Conservation (phyloP, 2,888 invertebrate species). For the Drosophila kuntzei region DNA sequence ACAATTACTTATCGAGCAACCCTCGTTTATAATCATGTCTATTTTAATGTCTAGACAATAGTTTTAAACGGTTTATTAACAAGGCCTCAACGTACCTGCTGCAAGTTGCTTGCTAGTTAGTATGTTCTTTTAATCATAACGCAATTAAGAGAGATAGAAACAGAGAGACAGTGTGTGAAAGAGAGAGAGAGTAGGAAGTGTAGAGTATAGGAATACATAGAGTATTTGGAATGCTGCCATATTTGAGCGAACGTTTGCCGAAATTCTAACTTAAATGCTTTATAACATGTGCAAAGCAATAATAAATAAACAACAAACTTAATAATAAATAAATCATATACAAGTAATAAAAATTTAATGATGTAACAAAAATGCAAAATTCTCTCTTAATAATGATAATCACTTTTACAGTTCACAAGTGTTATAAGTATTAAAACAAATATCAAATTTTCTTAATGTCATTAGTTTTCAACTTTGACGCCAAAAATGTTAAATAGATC, state of each 20-base stretch:
- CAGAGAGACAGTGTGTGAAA: slow-evolving; percentile 9
- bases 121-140: slow-evolving; percentile 69
- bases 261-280: slow-evolving; percentile 66
- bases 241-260: slow-evolving; percentile 45
- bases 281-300: slow-evolving; percentile 52
- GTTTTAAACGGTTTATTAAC: slow-evolving; percentile 78
- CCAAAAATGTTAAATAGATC: slow-evolving; percentile 36
- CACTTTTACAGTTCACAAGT: too few species aligned
- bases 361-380: slow-evolving; percentile 23
- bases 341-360: slow-evolving; percentile 39
- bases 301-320: slow-evolving; percentile 16
- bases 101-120: slow-evolving; percentile 83
- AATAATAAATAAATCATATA: slow-evolving; percentile 7
- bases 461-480: slow-evolving; percentile 1
- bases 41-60: slow-evolving; percentile 60
- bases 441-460: too few species aligned
- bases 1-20: slow-evolving; percentile 10
- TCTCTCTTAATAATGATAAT: not conserved
- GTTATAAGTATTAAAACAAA: too few species aligned
- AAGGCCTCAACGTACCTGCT: slow-evolving; percentile 83
- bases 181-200: not conserved
- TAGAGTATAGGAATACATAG: slow-evolving; percentile 35
- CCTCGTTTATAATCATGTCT: slow-evolving; percentile 33
- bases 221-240: slow-evolving; percentile 64
- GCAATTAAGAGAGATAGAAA: not conserved